Evolutionary conservation across 2,888 invertebrate species (phyloP).

Genomic region (Tineola bisselliella): DNA sequence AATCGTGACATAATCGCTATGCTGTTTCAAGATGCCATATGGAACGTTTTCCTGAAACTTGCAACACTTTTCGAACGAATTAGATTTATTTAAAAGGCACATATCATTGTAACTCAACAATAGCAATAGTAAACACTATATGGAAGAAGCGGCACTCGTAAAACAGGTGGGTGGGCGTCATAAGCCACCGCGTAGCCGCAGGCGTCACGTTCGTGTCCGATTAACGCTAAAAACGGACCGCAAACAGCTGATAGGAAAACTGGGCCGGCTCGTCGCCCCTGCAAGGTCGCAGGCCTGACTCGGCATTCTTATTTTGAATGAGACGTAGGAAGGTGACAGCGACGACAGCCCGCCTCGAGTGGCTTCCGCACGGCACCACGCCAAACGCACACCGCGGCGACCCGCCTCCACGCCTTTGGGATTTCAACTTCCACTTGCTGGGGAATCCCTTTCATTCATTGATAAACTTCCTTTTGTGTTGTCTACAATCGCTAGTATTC

Average conservation of each 20-base stretch:
- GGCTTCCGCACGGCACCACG: not conserved
- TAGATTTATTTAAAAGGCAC: not conserved
- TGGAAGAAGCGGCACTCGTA: not conserved
- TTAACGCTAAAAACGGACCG: slow-evolving; percentile 14
- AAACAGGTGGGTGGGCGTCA: slow-evolving; percentile 7
- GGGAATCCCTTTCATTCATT: slow-evolving; percentile 9
- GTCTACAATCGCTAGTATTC: not conserved
- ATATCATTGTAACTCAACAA: not conserved
- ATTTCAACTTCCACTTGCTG: slow-evolving; percentile 10
- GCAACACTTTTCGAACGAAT: not conserved
- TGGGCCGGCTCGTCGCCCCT: slow-evolving; percentile 9
- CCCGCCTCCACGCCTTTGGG: slow-evolving; percentile 11
- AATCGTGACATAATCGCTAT: not conserved
- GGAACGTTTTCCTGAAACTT: not conserved
- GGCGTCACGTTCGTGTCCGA: slow-evolving; percentile 15
- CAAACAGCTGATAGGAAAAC: slow-evolving; percentile 14
- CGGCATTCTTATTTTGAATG: slow-evolving; percentile 15
- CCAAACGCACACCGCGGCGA: not conserved
- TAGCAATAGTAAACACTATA: not conserved
- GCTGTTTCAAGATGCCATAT: not conserved
- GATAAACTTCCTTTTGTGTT: slow-evolving; percentile 10
- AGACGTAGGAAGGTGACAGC: slow-evolving; percentile 12
- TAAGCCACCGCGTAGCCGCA: slow-evolving; percentile 12
- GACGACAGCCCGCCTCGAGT: slow-evolving; percentile 9
- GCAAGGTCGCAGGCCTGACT: slow-evolving; percentile 13